Evolutionary conservation across 2,797 vertebrate species (phyloP), one percentile per base, ranked within the genome.

Genomic region (Bothrops alternatus): DNA sequence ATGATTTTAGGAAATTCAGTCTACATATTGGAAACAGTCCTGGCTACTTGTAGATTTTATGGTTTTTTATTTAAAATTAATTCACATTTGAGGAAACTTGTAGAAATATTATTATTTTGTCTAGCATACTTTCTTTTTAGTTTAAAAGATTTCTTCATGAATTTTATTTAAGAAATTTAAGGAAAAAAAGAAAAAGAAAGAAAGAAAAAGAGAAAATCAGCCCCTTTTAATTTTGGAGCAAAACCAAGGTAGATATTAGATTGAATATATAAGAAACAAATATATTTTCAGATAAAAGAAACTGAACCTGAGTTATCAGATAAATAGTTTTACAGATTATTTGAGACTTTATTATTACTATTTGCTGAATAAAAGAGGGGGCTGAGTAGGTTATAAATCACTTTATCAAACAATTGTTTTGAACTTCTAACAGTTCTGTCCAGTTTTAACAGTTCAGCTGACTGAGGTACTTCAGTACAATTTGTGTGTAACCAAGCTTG

Each of bases 381-480:
- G 91, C 91, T 90, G 82, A 96, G 26, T 32, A 6, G 90, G 86
- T 94, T 92, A 95, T 96, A 94, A 8, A 96, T 95, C 93, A 96
- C 61, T 94, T 91, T 94, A 95, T 95, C 95, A 95, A 96, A 97
- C 94, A 56, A 55, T 7, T 93, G 11, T 1, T 96, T 95, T 95
- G 73, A 96, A 94, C 94, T 90, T 56, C 78, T 85, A 94, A 86
- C 7, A 94, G 63, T 69, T 69, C 63, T 32, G 13, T 69, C n/a
- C 28, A 69, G n/a, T 32, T 69, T 32, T 69, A 69, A 32, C 63
- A 69, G 13, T 69, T 69, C n/a, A 69, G 32, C 93, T 96, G 95
- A 96, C 96, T 95, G 92, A 96, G 96, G 94, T 94, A 96, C 95
- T 96, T 91, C 92, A 93, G 37, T 93, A 91, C 93, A 97, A 96